Conservation (phyloP, 2,113 vertebrate genomes). For the Machaerirhynchus nigripectus region DNA sequence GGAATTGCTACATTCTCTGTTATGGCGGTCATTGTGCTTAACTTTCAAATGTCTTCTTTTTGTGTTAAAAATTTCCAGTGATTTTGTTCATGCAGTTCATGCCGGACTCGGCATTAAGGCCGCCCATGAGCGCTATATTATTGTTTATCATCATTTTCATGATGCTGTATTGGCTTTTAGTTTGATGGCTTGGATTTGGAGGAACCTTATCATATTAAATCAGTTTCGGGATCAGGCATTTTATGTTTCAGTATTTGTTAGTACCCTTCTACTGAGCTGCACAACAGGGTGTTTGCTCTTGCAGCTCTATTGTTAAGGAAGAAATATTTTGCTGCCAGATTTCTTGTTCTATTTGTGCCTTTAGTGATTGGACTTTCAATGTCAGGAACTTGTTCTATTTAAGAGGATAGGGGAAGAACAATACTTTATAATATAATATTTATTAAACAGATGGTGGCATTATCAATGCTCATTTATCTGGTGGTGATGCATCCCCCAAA, state of each 20-base stretch:
- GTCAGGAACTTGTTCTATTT: conserved; percentile 36
- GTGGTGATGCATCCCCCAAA: neutral
- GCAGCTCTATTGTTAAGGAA: conserved; percentile 5
- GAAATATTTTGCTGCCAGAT: conserved; percentile 9
- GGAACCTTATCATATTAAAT: neutral
- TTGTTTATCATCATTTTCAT: neutral
- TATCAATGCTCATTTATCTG: neutral
- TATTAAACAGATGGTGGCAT: neutral
- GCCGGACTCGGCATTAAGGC: neutral
- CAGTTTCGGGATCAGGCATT: neutral
- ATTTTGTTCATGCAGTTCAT: neutral
- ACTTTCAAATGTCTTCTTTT: neutral
- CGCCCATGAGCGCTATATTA: neutral
- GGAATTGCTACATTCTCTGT: neutral
- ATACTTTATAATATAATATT: neutral
- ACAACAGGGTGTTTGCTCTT: neutral
- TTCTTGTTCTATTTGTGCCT: conserved; percentile 3
- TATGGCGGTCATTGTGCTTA: neutral
- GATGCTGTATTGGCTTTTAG: neutral
- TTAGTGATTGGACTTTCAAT: neutral
- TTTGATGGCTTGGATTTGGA: neutral
- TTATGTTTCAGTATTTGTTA: neutral
- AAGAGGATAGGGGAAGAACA: neutral
- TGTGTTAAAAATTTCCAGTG: neutral
- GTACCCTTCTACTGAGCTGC: neutral